Base-by-base conservation (phyloP, 2,888 invertebrate species). In the Sialis fuliginosa region DNA sequence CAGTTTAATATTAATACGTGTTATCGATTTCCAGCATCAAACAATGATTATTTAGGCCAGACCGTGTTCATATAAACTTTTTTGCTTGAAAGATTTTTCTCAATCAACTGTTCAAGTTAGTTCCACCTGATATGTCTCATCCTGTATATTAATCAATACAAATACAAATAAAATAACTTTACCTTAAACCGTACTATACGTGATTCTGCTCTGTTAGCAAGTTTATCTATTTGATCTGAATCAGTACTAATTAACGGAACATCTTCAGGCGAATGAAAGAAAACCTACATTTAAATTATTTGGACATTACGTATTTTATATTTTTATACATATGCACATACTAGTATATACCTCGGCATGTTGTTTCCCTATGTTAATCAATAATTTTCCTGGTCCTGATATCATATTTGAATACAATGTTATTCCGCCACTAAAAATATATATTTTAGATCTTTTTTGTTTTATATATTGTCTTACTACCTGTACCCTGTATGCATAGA, bases 261-360 rank as follows among this genome's bases (percentile, higher is more conserved):
- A 53, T 77, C 77, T 55, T 74, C 72, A 2, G 72, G 66, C 0
- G 75, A 69, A 56, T 78, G 77, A 40, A 77, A 63, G 54, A 69
- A 69, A 42, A 77, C 57, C 77, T 78, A 56, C 46, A 68, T 66
- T 9, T 33, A n/a, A 33, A 33, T 6, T 32, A 32, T 5, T 6
- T 7, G 1, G 1, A 6, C 37, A 37, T 10, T 7, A 1, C 4
- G n/a, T 22, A 22, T 22, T 22, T 22, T 22, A 22, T 22, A 22
- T 22, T 22, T 22, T 37, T 37, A 10, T 10, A 7, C 9, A 35
- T 5, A 37, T 10, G 6, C 12, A 5, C n/a, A n/a, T n/a, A n/a
- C n/a, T n/a, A 12, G 6, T 10, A 6, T 37, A 61, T 59, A 74
- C 75, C 54, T 62, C 59, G 6, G 74, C 60, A 51, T 66, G 63